Base-by-base conservation (phyloP, 2,888 invertebrate species). In the Melanotus villosus region DNA sequence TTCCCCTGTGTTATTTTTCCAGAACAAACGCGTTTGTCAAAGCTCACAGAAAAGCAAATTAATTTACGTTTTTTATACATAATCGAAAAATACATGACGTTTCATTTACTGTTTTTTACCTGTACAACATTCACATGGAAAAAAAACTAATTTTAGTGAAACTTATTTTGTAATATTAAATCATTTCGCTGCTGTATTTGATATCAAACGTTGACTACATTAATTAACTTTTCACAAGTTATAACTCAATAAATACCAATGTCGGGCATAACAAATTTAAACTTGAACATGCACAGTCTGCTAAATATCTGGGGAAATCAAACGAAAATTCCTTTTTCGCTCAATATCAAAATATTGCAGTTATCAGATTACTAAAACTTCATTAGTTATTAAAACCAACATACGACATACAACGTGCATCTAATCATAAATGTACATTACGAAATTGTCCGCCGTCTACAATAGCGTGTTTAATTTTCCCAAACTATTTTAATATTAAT, bases 251-350 rank as follows among this genome's bases (percentile, higher is more conserved):
- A 41, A 41, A 9, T 14, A 7, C 19, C 1, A 18, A 7, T 6
- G 12, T 2, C 6, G 14, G 18, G 10, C 1, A 1, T 9, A 23
- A 3, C 21, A 47, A 21, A 47, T 2, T 47, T 21, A 21, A 23
- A 47, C 23, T 47, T 7, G 14, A 23, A n/a, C 18, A 47, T 47
- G 47, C 23, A 45, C 21, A 23, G 10, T 5, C n/a, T 10, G 5
- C 23, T n/a, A 12, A n/a, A 47, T 14, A 18, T 47, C 47, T 18
- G 1, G 47, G 47, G 47, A 47, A 47, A 47, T 47, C 47, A 47
- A 14, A 47, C 10, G 23, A n/a, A 47, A 23, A 43, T 7, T 23
- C 0, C 1, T 16, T n/a, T 47, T 47, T 47, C 12, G 7, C 2
- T 23, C 47, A 10, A 47, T 23, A 18, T 12, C 47, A 47, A 45